These are phyloP conservation scores for Adelphocoris suturalis DNA, from an alignment of 2,888 invertebrate species.

Conservation along the genomic window DNA sequence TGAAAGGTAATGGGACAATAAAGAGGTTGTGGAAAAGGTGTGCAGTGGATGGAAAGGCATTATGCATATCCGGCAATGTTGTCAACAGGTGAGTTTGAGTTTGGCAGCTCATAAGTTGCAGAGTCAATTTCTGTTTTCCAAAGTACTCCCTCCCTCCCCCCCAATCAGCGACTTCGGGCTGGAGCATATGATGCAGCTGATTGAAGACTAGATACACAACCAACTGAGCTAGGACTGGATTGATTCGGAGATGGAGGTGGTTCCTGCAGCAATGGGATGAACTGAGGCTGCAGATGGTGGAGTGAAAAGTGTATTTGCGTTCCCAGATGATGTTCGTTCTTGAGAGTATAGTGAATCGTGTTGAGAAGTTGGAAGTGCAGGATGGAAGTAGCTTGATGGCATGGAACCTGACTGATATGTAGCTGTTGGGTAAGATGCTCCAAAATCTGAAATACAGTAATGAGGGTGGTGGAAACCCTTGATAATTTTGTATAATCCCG, in stretches of 20 bases:
- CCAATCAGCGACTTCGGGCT: no score
- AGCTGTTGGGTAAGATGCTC: background rate
- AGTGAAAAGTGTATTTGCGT: background rate
- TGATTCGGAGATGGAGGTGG: background rate
- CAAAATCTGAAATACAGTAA: background rate
- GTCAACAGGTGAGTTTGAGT: no score
- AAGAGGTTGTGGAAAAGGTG: no score
- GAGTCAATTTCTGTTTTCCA: no score
- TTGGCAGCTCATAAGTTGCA: no score
- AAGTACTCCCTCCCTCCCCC: no score
- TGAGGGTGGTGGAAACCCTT: background rate
- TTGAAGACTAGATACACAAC: constrained; percentile 57
- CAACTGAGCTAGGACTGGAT: constrained; percentile 62
- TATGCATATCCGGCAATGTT: no score
- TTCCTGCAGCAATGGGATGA: background rate
- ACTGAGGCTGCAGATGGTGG: constrained; percentile 19
- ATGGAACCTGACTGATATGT: background rate
- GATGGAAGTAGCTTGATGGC: background rate
- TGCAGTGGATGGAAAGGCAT: no score
- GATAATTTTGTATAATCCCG: background rate
- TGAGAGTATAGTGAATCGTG: background rate
- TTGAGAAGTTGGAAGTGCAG: constrained; percentile 2
- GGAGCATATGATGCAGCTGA: constrained; percentile 51
- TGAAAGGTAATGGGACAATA: no score
- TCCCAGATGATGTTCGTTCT: background rate